A percentile compares a stretch with the other conserved stretches of the same genome.
phyloP scores from a whole-genome alignment of 1,140 invertebrate species.

The Philotrypesis tridentata region DNA sequence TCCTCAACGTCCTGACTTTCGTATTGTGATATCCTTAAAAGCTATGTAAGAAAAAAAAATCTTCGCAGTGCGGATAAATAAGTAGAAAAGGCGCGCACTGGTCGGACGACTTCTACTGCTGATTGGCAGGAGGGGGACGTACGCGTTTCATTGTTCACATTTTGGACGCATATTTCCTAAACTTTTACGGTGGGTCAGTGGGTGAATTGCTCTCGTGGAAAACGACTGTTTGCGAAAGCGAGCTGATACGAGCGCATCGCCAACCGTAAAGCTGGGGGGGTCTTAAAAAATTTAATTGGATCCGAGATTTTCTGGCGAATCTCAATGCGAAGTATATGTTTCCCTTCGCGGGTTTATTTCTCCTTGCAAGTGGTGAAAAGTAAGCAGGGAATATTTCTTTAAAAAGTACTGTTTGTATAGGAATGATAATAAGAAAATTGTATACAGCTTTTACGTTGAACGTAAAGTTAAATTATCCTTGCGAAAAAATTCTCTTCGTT shows the following conservation, averaged over 20 bases:
- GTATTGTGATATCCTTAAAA: background rate
- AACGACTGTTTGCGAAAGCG: background rate
- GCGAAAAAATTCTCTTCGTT: too few relatives aligned
- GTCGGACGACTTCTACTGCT: background rate
- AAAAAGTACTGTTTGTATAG: too few relatives aligned
- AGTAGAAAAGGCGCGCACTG: constrained; percentile 1
- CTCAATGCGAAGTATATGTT: too few relatives aligned
- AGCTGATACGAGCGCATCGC: background rate
- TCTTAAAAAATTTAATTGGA: background rate
- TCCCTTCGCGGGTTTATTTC: too few relatives aligned
- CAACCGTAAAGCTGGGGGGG: too few relatives aligned
- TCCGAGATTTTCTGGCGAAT: background rate
- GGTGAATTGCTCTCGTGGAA: background rate
- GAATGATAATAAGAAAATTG: too few relatives aligned
- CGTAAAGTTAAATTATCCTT: too few relatives aligned
- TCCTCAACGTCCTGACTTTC: too few relatives aligned
- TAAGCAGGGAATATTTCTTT: too few relatives aligned
- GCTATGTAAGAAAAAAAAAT: background rate
- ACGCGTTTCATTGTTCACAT: background rate
- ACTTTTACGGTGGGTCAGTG: background rate
- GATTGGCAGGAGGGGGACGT: background rate
- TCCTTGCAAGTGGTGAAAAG: too few relatives aligned
- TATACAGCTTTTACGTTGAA: too few relatives aligned
- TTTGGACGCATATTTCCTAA: background rate
- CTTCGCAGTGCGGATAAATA: background rate